Conservation (phyloP, 2,888 invertebrate species). For the Caradrina kadenii region DNA sequence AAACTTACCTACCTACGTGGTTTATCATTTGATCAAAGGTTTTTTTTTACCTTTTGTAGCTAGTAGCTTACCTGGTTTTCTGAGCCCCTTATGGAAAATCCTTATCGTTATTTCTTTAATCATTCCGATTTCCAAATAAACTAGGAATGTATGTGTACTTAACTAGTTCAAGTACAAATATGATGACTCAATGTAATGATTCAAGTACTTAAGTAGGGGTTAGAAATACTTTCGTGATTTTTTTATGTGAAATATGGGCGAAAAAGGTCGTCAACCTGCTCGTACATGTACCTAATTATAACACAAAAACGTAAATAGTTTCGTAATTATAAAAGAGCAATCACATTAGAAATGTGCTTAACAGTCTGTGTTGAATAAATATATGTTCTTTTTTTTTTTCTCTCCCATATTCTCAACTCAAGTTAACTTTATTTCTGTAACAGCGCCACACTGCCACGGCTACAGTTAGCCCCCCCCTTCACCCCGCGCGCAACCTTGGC, state of each 20-base stretch:
- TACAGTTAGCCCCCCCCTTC: constrained; percentile 65
- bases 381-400: neutral
- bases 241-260: too few species aligned
- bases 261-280: too few species aligned
- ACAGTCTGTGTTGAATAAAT: neutral
- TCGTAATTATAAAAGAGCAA: neutral
- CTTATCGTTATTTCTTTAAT: constrained; percentile 3
- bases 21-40: constrained; percentile 5
- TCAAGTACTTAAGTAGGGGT: too few species aligned
- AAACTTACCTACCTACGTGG: too few species aligned
- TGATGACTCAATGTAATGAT: too few species aligned
- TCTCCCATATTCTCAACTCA: neutral
- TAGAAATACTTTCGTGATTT: too few species aligned
- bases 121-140: constrained; percentile 3
- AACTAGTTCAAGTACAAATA: too few species aligned
- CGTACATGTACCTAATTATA: neutral
- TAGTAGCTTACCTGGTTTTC: neutral
- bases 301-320: constrained; percentile 2
- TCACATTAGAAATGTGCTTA: neutral
- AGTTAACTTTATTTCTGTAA: constrained; percentile 49
- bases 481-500: constrained; percentile 76
- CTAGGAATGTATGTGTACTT: too few species aligned
- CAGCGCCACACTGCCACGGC: constrained; percentile 49
- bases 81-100: constrained; percentile 4
- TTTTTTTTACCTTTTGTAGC: neutral